phyloP scores from a whole-genome alignment of 2,113 vertebrate species.

The Anguilla japonica region DNA sequence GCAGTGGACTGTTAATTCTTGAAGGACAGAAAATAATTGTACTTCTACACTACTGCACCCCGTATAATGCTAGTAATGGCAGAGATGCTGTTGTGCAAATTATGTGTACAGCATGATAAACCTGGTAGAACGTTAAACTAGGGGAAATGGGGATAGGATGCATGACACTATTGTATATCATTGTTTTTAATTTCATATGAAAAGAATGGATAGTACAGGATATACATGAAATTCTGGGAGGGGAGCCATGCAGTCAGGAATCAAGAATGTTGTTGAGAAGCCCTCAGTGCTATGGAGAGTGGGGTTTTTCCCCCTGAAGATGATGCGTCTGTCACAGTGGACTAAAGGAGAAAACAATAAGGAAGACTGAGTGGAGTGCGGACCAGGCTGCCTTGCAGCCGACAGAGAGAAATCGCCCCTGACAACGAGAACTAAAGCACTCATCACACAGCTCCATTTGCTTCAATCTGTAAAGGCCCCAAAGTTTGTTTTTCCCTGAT shows the following conservation, averaged over 20 bases:
- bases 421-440: constrained; percentile 63
- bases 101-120: constrained; percentile 12
- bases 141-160: too few relatives aligned
- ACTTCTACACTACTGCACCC: constrained; percentile 43
- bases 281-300: constrained; percentile 23
- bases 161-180: too few relatives aligned
- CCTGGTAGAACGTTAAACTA: neutral
- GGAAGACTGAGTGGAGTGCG: constrained; percentile 57
- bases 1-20: constrained; percentile 55
- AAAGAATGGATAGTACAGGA: neutral
- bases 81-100: constrained; percentile 50
- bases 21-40: constrained; percentile 57
- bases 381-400: constrained; percentile 59
- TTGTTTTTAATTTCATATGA: neutral
- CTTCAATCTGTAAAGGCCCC: constrained; percentile 44
- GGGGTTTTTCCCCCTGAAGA: constrained; percentile 10
- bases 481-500: constrained; percentile 44
- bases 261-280: constrained; percentile 6
- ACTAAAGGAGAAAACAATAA: constrained; percentile 27
- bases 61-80: constrained; percentile 61
- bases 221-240: neutral
- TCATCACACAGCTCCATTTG: constrained; percentile 52
- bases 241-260: neutral
- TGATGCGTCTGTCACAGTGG: constrained; percentile 45
- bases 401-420: constrained; percentile 66